Percentiles rank a stretch among this genome's conserved stretches.
These are phyloP conservation scores for Stenichneumon culpator DNA, from an alignment of 2,888 invertebrate genomes.

Conservation along the genomic window DNA sequence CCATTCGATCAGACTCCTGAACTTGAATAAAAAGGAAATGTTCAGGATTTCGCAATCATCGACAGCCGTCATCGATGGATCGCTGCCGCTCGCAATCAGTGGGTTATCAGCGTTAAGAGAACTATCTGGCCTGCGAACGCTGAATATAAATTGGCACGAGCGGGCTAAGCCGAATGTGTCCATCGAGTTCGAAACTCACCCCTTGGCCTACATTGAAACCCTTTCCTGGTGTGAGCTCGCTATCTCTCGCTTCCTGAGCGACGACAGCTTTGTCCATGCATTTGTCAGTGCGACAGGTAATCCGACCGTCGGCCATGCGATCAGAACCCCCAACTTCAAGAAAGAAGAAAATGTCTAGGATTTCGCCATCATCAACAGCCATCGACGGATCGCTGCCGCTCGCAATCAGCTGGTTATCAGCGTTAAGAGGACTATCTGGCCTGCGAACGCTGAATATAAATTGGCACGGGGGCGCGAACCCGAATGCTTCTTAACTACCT, in stretches of 20 bases:
- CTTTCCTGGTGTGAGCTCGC: neutral
- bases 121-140: neutral
- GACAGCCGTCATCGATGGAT: too few species aligned
- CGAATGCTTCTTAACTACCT: conserved; percentile 25
- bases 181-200: too few species aligned
- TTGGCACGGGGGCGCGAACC: neutral
- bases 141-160: conserved; percentile 9
- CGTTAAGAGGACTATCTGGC: neutral
- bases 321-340: too few species aligned
- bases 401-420: neutral
- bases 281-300: too few species aligned
- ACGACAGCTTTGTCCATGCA: neutral
- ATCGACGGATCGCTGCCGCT: neutral
- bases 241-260: neutral
- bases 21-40: too few species aligned
- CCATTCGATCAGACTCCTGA: too few species aligned
- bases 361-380: neutral
- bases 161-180: neutral
- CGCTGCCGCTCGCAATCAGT: too few species aligned
- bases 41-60: too few species aligned
- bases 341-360: too few species aligned
- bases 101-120: neutral
- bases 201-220: too few species aligned
- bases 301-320: too few species aligned
- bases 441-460: conserved; percentile 22